These are phyloP conservation scores for Pseudolaguvia tuberculata DNA, from an alignment of 2,113 vertebrate species.

Conservation along the genomic window DNA sequence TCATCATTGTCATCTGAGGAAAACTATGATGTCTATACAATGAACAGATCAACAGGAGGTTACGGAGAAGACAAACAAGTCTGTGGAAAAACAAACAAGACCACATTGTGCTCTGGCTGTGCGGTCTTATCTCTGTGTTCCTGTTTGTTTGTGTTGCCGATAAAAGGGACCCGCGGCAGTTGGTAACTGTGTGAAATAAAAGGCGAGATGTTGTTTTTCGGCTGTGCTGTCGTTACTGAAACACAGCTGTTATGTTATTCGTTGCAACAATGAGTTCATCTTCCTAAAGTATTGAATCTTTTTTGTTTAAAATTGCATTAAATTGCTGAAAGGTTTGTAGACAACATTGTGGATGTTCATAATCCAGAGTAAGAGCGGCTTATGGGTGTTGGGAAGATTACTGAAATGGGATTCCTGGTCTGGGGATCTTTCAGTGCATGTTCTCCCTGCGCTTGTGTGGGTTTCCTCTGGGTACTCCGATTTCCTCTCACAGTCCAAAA, in stretches of 20 bases:
- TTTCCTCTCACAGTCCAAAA: no score
- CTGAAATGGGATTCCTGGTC: no score
- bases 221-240: constrained; percentile 19
- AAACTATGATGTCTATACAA: constrained; percentile 47
- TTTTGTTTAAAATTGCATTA: no score
- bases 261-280: constrained; percentile 14
- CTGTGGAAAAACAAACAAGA: constrained; percentile 57
- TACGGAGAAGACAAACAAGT: constrained; percentile 53
- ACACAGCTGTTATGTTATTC: constrained; percentile 25
- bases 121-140: constrained; percentile 49
- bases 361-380: no score
- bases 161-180: constrained; percentile 39
- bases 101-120: constrained; percentile 48
- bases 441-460: no score
- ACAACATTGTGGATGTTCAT: no score
- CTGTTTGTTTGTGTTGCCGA: constrained; percentile 56
- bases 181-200: constrained; percentile 43
- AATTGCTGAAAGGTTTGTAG: no score
- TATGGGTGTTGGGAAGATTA: no score
- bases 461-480: no score
- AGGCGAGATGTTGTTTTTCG: constrained; percentile 41
- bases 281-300: constrained; percentile 1
- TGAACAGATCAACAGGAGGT: constrained; percentile 57
- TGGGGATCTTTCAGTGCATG: no score
- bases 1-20: constrained; percentile 32